Evolutionary conservation across 2,888 invertebrate genomes (phyloP).

Genomic region (Apamea epomidion): DNA sequence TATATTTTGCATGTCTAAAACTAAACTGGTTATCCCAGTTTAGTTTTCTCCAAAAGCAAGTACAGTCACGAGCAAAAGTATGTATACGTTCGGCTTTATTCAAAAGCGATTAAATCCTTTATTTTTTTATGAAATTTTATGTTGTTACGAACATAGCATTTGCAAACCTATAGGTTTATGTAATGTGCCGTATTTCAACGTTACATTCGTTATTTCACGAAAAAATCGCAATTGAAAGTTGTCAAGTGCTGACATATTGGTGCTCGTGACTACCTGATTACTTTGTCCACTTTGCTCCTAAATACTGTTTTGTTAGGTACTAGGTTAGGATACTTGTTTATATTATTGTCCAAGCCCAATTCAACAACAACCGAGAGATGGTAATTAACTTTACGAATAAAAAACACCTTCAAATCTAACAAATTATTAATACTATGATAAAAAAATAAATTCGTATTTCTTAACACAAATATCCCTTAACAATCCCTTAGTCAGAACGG

Average conservation of each 20-base stretch:
- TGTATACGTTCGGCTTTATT: no score
- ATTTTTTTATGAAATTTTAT: no score
- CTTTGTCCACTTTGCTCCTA: neutral
- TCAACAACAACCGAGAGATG: neutral
- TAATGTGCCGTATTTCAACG: no score
- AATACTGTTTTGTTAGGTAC: neutral
- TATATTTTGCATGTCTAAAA: neutral
- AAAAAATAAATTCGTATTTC: slow-evolving; percentile 34
- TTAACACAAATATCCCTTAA: slow-evolving; percentile 11
- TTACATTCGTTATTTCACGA: no score
- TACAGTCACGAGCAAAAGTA: no score
- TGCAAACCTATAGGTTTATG: no score
- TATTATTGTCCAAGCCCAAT: slow-evolving; percentile 15
- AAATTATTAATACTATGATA: slow-evolving; percentile 1
- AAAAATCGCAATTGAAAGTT: no score
- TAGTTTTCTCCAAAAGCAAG: neutral
- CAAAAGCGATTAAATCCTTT: no score
- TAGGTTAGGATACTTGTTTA: neutral
- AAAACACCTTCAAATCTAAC: neutral
- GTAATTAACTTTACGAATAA: neutral
- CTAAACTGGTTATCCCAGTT: neutral
- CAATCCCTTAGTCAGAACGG: neutral
- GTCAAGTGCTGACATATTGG: no score
- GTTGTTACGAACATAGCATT: no score
- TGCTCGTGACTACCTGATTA: no score